These are phyloP conservation scores for Solea senegalensis DNA, from an alignment of 2,113 vertebrate species.

Conservation along the genomic window DNA sequence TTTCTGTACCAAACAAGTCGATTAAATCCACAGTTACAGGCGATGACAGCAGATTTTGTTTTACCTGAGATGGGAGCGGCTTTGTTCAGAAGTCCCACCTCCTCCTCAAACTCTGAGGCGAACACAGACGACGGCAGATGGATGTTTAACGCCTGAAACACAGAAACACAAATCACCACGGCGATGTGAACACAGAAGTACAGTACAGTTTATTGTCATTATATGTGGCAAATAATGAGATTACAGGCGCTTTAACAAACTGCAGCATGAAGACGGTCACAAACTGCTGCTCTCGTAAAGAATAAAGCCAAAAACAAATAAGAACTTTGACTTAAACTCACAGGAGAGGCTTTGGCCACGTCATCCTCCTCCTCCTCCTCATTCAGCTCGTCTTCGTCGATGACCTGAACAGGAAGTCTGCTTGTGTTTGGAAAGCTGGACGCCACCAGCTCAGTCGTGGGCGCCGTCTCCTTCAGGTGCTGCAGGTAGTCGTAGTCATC, in stretches of 20 bases:
- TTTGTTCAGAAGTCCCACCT: slow-evolving; percentile 96
- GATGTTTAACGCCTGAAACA: slow-evolving; percentile 83
- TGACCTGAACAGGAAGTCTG: slow-evolving; percentile 33
- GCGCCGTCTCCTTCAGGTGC: slow-evolving; percentile 88
- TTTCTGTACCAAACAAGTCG: too few relatives aligned
- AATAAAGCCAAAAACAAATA: too few relatives aligned
- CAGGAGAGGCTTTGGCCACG: slow-evolving; percentile 59
- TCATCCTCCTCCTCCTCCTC: accelerated
- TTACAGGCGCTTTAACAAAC: too few relatives aligned
- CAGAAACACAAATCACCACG: background rate
- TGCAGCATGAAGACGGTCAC: too few relatives aligned
- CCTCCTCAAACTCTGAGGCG: slow-evolving; percentile 96
- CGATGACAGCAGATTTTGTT: too few relatives aligned
- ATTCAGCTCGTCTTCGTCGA: slow-evolving; percentile 58
- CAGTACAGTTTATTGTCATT: too few relatives aligned
- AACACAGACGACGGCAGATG: slow-evolving; percentile 96
- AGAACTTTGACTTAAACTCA: slow-evolving; percentile 64
- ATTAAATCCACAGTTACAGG: too few relatives aligned
- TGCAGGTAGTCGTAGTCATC: slow-evolving; percentile 97
- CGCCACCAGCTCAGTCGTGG: slow-evolving; percentile 84
- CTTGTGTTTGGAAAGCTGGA: slow-evolving; percentile 34
- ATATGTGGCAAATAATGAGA: too few relatives aligned
- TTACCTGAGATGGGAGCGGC: slow-evolving; percentile 95
- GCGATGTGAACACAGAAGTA: too few relatives aligned
- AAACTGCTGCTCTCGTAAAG: too few relatives aligned